Percentiles rank a stretch among this genome's conserved stretches.
Conservation (phyloP, 2,113 vertebrate genomes). For the Rhineura floridana region DNA sequence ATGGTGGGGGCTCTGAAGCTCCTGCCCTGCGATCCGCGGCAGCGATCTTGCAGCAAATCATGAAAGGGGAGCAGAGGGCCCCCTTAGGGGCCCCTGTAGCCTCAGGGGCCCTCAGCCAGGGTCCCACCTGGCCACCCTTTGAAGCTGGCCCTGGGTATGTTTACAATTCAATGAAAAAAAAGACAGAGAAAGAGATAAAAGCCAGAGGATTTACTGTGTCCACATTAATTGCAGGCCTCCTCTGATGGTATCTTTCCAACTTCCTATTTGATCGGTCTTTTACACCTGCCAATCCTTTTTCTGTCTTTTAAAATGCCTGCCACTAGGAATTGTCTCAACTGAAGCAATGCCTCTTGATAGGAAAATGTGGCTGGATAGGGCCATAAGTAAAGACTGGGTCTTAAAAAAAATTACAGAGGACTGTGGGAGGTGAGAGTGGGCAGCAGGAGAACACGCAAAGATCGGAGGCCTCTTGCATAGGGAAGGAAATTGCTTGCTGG, state of each 20-base stretch:
- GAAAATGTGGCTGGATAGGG: not conserved
- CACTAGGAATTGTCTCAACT: not conserved
- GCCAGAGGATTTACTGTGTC: not conserved
- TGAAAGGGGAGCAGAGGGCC: too few relatives aligned
- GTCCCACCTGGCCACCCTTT: too few relatives aligned
- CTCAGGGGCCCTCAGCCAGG: too few relatives aligned
- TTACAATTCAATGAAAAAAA: not conserved
- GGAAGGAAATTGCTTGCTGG: constrained; percentile 50
- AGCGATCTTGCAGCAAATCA: too few relatives aligned
- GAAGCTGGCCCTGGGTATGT: too few relatives aligned
- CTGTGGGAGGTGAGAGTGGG: not conserved
- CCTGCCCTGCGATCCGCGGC: too few relatives aligned
- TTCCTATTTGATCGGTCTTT: not conserved
- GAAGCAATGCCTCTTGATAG: not conserved
- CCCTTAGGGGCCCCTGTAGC: too few relatives aligned
- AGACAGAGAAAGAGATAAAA: not conserved
- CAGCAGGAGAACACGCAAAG: constrained; percentile 12
- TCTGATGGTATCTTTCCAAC: not conserved
- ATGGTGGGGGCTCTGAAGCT: too few relatives aligned
- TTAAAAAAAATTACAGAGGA: constrained; percentile 28
- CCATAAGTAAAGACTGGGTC: not conserved
- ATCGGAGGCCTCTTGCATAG: constrained; percentile 36
- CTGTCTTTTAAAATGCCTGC: not conserved
- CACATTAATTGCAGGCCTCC: not conserved
- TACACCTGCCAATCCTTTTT: not conserved